Base-by-base conservation (phyloP, 2,888 invertebrate species). In the Gortyna flavago region DNA sequence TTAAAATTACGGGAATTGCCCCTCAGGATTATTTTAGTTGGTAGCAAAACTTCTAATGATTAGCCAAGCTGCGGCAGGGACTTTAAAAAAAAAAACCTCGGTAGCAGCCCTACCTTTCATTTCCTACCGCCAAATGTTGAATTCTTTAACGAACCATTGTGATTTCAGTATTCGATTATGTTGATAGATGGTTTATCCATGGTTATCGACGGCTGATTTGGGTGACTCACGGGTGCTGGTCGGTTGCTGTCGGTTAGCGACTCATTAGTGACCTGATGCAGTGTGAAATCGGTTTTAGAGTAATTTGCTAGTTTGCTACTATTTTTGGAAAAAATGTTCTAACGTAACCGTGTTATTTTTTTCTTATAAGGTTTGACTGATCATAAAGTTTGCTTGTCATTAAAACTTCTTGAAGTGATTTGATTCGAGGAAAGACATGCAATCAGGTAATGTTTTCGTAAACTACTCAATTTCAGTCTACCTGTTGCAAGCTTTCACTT, bases 71-170 rank as follows among this genome's bases (percentile, higher is more conserved):
- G 0, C 13, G 4, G 7, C 11, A 51, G 18, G 0, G 0, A 41
- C 18, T 29, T n/a, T 5, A 29, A 29, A 72, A 72, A 72, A 72
- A 74, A 75, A n/a, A 0, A 0, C 29, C 29, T 57, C 48, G 0
- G 85, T 75, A 92, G 91, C 94, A 93, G 77, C 89, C 86, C 87
- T 90, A 87, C 79, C 78, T 87, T 66, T 44, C 11, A 64, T 72
- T 77, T 59, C 54, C 79, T 76, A 83, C 85, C 79, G 81, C 89
- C 84, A 88, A 88, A 89, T 91, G 89, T 87, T 87, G 87, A 90
- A 90, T 91, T 89, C 90, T 92, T 92, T 96, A 96, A 96, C 94
- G 96, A 96, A 96, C 94, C 96, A 96, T 96, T 96, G 96, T 96
- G 94, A 91, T 93, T 95, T 93, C 91, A 90, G 92, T 92, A 94